A percentile compares a stretch with the other conserved stretches of the same genome.
Evolutionary conservation across 2,113 vertebrate genomes (phyloP).

Genomic region (Arenaria interpres): DNA sequence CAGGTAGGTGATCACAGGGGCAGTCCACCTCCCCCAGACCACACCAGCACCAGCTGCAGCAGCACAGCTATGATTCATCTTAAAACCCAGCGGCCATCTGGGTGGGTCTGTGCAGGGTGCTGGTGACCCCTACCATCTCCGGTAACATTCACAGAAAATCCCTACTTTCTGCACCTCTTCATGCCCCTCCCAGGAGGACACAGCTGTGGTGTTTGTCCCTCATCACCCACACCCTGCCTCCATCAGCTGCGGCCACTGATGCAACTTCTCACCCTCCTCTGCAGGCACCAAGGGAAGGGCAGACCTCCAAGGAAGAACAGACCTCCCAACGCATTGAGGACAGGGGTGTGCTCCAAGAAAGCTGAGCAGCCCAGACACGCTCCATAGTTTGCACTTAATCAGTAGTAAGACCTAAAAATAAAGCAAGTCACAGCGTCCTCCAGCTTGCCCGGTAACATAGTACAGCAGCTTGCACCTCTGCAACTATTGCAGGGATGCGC

Average conservation of each 20-base stretch:
- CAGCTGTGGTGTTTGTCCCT: fast-evolving
- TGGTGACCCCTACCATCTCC: neutral
- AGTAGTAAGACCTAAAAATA: constrained; percentile 19
- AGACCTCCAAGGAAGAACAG: neutral
- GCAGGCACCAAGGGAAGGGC: neutral
- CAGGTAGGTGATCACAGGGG: neutral
- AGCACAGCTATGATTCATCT: neutral
- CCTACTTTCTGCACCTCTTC: neutral
- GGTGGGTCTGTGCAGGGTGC: neutral
- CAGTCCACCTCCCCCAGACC: neutral
- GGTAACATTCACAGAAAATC: neutral
- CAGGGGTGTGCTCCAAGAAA: neutral
- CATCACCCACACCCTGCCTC: neutral
- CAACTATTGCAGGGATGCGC: fast-evolving
- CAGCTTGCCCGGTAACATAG: neutral
- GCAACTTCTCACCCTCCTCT: neutral
- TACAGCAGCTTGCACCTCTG: neutral
- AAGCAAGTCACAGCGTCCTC: neutral
- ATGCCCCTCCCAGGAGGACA: neutral
- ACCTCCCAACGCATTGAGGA: neutral
- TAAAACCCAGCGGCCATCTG: neutral
- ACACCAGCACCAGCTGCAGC: neutral
- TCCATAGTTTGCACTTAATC: neutral
- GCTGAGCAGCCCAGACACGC: neutral
- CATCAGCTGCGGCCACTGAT: neutral